These are phyloP conservation scores for Nymphalis io DNA, from an alignment of 1,140 invertebrate genomes.

Conservation along the genomic window DNA sequence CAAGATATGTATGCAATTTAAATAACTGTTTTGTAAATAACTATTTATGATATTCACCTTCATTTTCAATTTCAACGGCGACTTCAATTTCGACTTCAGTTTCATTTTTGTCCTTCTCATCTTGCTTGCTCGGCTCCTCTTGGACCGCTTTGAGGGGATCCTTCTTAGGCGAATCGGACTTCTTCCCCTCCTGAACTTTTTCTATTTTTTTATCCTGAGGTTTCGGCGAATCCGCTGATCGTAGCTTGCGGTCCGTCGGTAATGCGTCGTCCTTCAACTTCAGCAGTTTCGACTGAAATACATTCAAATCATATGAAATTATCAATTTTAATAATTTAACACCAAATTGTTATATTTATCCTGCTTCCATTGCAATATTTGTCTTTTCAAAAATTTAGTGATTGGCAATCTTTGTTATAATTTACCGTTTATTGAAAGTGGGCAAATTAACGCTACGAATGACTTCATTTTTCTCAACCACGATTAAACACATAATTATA, in stretches of 20 bases:
- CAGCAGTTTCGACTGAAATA: constrained; percentile 63
- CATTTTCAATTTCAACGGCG: constrained; percentile 46
- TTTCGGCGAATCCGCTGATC: constrained; percentile 60
- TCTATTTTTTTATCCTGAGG: constrained; percentile 48
- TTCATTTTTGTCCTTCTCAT: constrained; percentile 20
- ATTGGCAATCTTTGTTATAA: too few relatives aligned
- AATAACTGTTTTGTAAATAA: neutral
- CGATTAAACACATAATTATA: too few relatives aligned
- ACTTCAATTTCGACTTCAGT: constrained; percentile 41
- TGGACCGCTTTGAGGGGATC: constrained; percentile 31
- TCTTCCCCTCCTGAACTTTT: constrained; percentile 24
- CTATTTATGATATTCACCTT: constrained; percentile 35
- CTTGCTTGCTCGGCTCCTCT: constrained; percentile 25
- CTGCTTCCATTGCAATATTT: too few relatives aligned
- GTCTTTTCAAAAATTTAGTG: too few relatives aligned
- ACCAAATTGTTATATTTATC: too few relatives aligned
- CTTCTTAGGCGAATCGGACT: constrained; percentile 35
- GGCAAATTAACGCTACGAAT: too few relatives aligned
- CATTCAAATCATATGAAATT: too few relatives aligned
- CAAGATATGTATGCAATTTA: too few relatives aligned
- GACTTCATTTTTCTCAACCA: too few relatives aligned
- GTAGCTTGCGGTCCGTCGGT: constrained; percentile 55
- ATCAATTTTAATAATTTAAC: too few relatives aligned
- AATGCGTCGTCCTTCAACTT: constrained; percentile 65
- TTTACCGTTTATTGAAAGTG: too few relatives aligned